Conservation (phyloP, 2,113 vertebrate genomes). For the Gobio gobio region DNA sequence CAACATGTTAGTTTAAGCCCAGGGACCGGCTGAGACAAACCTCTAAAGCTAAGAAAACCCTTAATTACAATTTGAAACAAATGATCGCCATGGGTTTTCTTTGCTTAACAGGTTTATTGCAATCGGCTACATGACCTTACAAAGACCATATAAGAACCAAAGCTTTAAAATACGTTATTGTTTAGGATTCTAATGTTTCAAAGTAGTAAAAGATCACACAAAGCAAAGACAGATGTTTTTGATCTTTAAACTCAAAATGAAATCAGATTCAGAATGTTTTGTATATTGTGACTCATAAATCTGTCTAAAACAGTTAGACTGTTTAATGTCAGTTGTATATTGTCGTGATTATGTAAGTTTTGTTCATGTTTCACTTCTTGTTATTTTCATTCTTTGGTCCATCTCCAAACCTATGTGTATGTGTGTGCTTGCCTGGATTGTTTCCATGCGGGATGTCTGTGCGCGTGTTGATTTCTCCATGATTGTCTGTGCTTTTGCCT, state of each 20-base stretch:
- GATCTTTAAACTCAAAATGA: not conserved
- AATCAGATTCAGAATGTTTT: not conserved
- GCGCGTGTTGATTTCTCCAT: slow-evolving; percentile 17
- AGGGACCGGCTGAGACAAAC: not conserved
- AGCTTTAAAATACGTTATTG: not conserved
- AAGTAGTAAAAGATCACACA: not conserved
- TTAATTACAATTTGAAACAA: not conserved
- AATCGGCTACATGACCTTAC: not conserved
- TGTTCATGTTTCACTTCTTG: slow-evolving; percentile 46
- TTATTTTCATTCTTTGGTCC: slow-evolving; percentile 12
- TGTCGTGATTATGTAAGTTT: slow-evolving; percentile 35
- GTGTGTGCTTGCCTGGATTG: not conserved
- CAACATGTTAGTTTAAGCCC: not conserved
- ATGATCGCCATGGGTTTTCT: not conserved
- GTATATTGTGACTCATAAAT: slow-evolving; percentile 4
- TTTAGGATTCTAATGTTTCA: not conserved
- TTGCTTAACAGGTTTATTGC: not conserved
- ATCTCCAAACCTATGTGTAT: slow-evolving; percentile 31
- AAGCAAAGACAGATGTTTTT: not conserved
- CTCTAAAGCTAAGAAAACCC: not conserved
- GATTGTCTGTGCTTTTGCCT: slow-evolving; percentile 47
- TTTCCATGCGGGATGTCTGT: not conserved
- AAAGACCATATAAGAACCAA: not conserved
- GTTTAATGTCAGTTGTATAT: slow-evolving; percentile 18
- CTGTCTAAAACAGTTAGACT: slow-evolving; percentile 19